Conservation (phyloP, 1,140 invertebrate species). For the Stratiolaelaps scimitus region DNA sequence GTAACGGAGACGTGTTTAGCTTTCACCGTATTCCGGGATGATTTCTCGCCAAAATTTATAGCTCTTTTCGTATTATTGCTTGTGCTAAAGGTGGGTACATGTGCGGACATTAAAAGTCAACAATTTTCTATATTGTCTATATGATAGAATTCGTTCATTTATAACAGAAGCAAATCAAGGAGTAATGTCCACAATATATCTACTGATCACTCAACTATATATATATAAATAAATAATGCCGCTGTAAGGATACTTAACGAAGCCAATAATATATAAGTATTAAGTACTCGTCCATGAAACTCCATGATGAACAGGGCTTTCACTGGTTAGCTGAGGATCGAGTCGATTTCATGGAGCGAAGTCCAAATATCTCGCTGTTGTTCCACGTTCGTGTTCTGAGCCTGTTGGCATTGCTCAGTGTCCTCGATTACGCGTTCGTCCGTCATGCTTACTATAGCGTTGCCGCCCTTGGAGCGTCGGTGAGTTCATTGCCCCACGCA, state of each 20-base stretch:
- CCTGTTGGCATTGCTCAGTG: constrained; percentile 63
- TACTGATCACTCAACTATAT: too few relatives aligned
- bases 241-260: too few relatives aligned
- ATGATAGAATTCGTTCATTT: too few relatives aligned
- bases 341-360: constrained; percentile 98
- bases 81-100: constrained; percentile 59
- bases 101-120: too few relatives aligned
- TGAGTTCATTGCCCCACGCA: constrained; percentile 42
- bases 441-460: constrained; percentile 88
- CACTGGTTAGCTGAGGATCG: constrained; percentile 98
- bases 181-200: too few relatives aligned
- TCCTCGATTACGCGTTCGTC: constrained; percentile 76
- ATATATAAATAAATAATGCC: too few relatives aligned
- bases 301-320: constrained; percentile 54
- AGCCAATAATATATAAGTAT: too few relatives aligned
- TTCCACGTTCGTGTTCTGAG: constrained; percentile 87
- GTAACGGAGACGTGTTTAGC: constrained; percentile 96
- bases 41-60: constrained; percentile 97
- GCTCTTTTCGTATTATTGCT: constrained; percentile 89
- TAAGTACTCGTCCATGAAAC: too few relatives aligned
- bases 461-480: constrained; percentile 83
- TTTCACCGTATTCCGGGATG: constrained; percentile 97
- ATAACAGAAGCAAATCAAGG: too few relatives aligned
- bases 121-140: too few relatives aligned
- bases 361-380: constrained; percentile 84